Base-by-base conservation (phyloP, 2,888 invertebrate species). In the Ormyrus pomaceus region DNA sequence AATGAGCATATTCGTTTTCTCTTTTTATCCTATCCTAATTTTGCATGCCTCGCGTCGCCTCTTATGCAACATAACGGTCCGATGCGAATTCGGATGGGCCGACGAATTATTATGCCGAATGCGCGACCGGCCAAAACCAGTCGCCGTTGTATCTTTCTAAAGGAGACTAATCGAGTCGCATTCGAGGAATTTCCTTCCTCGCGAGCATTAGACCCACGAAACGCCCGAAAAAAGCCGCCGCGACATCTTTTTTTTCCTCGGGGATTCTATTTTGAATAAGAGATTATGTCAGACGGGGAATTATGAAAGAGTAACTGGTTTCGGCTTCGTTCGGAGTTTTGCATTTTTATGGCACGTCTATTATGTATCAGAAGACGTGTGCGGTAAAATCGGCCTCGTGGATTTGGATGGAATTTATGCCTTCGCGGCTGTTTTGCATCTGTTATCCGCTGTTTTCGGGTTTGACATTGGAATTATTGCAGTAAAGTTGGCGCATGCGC, bases 251-350 rank as follows among this genome's bases (percentile, higher is more conserved):
- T 69, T 65, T 66, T 64, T 62, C 9, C 61, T 50, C 48, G 7
- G 3, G 62, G 45, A 72, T 62, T 61, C 11, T 3, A 50, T 10
- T 68, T 11, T 53, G 56, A 73, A 45, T 46, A 64, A 19, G 45
- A 56, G 34, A 79, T 73, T 79, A 69, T 74, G 69, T 74, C 69
- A 74, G 64, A 0, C 13, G 0, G 19, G n/a, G 10, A 34, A 34
- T 79, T 79, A 69, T 58, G 73, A 79, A 79, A 78, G n/a, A 68
- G 10, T n/a, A 19, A 62, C 68, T 55, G 19, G 62, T 64, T 61
- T 48, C 34, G 34, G 55, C 51, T 34, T 55, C 7, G 45, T 75
- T 7, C 0, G 34, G 53, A 55, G 64, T 13, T 70, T 55, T 6
- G 62, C 46, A 70, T 64, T 77, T 68, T 70, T 70, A 77, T 58